Evolutionary conservation across 2,888 invertebrate species (phyloP).

Genomic region (Luffia ferchaultella): DNA sequence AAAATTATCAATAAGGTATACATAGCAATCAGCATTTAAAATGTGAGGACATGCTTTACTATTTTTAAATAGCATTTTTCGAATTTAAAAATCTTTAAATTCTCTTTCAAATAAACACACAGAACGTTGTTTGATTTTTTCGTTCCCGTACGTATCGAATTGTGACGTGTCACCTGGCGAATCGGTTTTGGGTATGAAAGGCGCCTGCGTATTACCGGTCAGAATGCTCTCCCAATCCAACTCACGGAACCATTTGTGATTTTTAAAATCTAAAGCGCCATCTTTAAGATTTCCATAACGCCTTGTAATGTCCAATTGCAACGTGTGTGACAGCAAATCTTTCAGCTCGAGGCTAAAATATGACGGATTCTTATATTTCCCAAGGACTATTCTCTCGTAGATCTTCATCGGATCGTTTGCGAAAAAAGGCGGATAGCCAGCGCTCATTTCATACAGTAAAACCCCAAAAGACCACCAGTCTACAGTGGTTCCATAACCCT

Average conservation of each 20-base stretch:
- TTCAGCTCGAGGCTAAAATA: constrained; percentile 83
- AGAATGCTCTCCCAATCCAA: constrained; percentile 90
- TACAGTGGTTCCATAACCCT: constrained; percentile 90
- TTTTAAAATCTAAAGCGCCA: constrained; percentile 90
- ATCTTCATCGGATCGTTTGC: constrained; percentile 93
- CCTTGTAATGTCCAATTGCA: constrained; percentile 65
- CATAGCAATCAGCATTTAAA: too few relatives aligned
- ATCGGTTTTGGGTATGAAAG: constrained; percentile 69
- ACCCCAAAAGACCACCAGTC: constrained; percentile 98
- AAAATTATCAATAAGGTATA: too few relatives aligned
- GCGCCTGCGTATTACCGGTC: constrained; percentile 74
- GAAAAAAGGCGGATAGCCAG: constrained; percentile 94
- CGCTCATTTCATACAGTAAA: constrained; percentile 87
- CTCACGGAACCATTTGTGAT: constrained; percentile 88
- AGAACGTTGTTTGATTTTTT: constrained; percentile 56
- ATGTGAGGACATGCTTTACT: too few relatives aligned
- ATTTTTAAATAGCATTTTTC: too few relatives aligned
- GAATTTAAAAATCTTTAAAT: constrained; percentile 76
- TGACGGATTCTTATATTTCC: constrained; percentile 84
- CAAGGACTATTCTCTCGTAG: constrained; percentile 92
- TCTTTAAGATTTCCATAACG: constrained; percentile 90
- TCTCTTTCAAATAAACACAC: constrained; percentile 68
- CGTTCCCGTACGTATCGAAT: constrained; percentile 72
- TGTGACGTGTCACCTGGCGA: constrained; percentile 73
- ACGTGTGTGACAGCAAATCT: constrained; percentile 80